Evolutionary conservation across 2,888 invertebrate genomes (phyloP), one percentile per base, ranked within the genome.

Genomic region (Caenorhabditis angaria): DNA sequence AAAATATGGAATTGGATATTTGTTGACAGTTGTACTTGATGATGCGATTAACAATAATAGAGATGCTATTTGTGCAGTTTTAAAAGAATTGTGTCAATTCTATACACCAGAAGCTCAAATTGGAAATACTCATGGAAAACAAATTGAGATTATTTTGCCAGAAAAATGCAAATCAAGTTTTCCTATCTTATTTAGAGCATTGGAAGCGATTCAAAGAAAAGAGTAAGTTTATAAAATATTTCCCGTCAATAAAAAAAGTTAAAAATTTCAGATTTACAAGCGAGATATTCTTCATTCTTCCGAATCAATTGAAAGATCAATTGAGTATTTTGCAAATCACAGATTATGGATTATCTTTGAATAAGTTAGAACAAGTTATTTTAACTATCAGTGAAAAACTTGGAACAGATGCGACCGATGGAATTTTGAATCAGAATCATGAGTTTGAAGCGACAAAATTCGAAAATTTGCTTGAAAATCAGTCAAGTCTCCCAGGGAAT

Each of bases 1-100:
- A 14, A 74, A 65, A 70, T 85, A 82, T 54, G 83, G 83, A 54
- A 80, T 81, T 12, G 85, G 85, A 47, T 85, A 85, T 61, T 57
- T 82, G 27, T 66, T 85, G 58, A 80, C 82, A 1, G 60, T 84
- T 2, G 82, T 82, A 14, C 61, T 78, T 48, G 67, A 25, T 24
- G 54, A 24, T 54, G 61, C 61, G 18, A 54, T 2, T 22, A 65
- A 61, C 20, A 60, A 70, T 4, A 64, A 62, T 8, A 65, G 65
- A 47, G 65, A 64, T 14, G 60, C 67, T 22, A 67, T 65, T 63
- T 58, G 47, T 0, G 63, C 60, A 8, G 47, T 63, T 2, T 20
- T 66, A 35, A 55, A 55, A 35, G 35, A 41, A 50, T 60, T 68
- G 14, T 68, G 72, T 50, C 27, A 58, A 18, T 61, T 61, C 20